Conservation (phyloP, 2,797 vertebrate species). For the Nothura maculosa region DNA sequence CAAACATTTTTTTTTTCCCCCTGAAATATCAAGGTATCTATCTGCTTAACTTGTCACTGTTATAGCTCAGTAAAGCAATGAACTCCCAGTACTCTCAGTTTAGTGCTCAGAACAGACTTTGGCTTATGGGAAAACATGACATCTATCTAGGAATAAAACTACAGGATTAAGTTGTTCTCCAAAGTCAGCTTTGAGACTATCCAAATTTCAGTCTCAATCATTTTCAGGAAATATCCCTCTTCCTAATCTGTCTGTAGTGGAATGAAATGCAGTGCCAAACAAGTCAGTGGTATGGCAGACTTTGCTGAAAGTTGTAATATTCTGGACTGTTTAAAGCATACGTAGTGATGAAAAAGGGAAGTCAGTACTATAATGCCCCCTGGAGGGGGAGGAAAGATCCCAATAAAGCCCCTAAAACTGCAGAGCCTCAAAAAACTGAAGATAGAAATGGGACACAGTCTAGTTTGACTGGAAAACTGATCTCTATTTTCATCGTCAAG, state of each 20-base stretch:
- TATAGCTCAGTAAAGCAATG: not conserved
- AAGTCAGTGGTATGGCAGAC: not conserved
- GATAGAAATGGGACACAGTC: not conserved
- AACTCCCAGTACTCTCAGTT: not conserved
- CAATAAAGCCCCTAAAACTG: not conserved
- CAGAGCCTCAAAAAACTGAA: not conserved
- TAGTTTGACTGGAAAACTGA: not conserved
- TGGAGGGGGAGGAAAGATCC: slow-evolving; percentile 31
- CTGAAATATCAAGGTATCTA: not conserved
- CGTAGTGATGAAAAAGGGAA: not conserved
- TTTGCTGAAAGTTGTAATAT: slow-evolving; percentile 6
- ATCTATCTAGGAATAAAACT: slow-evolving; percentile 60
- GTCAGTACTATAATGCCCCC: slow-evolving; percentile 29
- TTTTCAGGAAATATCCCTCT: slow-evolving; percentile 34
- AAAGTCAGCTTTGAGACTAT: slow-evolving; percentile 3
- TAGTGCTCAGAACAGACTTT: not conserved
- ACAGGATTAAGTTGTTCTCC: not conserved
- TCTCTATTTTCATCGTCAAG: not conserved
- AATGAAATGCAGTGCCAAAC: not conserved
- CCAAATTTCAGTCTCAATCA: not conserved
- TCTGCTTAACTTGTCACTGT: not conserved
- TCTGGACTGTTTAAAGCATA: not conserved
- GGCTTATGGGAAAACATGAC: not conserved
- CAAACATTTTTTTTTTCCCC: not conserved
- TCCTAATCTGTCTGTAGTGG: not conserved